Percentiles rank a stretch among this genome's conserved stretches.
Conservation (phyloP, 2,888 invertebrate species). For the Caenorhabditis doughertyi region DNA sequence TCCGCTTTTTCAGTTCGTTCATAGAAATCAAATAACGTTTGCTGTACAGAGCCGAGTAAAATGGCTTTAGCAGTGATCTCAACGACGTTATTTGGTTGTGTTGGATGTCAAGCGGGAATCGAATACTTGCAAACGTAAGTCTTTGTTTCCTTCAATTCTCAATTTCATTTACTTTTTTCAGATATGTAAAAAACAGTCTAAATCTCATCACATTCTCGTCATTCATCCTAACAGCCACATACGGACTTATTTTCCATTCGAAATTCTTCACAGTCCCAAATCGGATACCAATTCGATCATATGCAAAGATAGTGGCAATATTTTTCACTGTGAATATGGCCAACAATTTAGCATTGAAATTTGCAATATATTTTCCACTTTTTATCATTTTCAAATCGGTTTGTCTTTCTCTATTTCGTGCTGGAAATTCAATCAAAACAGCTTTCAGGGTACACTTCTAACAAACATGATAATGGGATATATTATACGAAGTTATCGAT, state of each 20-base stretch:
- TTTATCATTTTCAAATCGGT: constrained; percentile 98
- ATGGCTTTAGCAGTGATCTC: constrained; percentile 61
- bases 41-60: constrained; percentile 8
- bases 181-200: constrained; percentile 66
- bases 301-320: constrained; percentile 87
- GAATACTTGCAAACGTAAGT: constrained; percentile 75
- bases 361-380: constrained; percentile 96
- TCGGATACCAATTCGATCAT: constrained; percentile 69
- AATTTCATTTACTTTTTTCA: constrained; percentile 41
- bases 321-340: constrained; percentile 94
- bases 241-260: constrained; percentile 72
- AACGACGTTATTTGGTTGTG: constrained; percentile 70
- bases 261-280: constrained; percentile 72
- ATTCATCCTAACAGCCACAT: constrained; percentile 72
- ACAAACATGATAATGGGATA: constrained; percentile 97
- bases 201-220: constrained; percentile 75
- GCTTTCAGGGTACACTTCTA: constrained; percentile 91
- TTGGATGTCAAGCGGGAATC: constrained; percentile 76
- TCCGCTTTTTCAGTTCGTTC: no score
- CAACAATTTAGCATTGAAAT: constrained; percentile 93
- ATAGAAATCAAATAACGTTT: no score
- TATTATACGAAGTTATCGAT: constrained; percentile 89
- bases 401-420: no score
- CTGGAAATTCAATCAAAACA: not conserved
- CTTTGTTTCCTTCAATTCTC: not conserved